Conservation (phyloP, 2,888 invertebrate genomes). For the Craniophora ligustri region DNA sequence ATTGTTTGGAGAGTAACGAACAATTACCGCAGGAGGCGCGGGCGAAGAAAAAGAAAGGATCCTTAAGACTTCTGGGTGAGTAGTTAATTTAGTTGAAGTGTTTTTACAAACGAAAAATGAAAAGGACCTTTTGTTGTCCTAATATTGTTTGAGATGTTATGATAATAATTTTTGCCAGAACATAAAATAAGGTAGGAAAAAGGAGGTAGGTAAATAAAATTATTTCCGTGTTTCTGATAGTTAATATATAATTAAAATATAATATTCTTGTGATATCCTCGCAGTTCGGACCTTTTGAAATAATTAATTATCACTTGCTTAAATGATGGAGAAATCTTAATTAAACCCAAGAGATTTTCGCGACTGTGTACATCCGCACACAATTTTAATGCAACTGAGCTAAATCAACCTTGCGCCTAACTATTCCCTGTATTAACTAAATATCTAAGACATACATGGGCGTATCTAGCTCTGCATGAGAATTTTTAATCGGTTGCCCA, state of each 20-base stretch:
- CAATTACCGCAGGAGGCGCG: slow-evolving; percentile 72
- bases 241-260: too few species aligned
- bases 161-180: slow-evolving; percentile 13
- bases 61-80: slow-evolving; percentile 76
- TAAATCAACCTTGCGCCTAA: too few species aligned
- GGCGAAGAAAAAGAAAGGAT: slow-evolving; percentile 79
- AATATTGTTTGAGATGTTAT: slow-evolving; percentile 13
- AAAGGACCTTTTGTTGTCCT: slow-evolving; percentile 16
- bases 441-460: too few species aligned
- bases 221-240: slow-evolving; percentile 24
- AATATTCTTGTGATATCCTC: too few species aligned
- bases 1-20: slow-evolving; percentile 71
- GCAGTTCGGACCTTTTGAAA: too few species aligned
- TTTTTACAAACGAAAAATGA: slow-evolving; percentile 30
- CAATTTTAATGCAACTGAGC: not conserved
- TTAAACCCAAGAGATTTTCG: too few species aligned
- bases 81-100: slow-evolving; percentile 49
- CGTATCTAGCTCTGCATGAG: too few species aligned
- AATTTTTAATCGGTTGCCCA: too few species aligned
- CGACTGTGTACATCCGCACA: not conserved
- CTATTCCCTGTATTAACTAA: too few species aligned
- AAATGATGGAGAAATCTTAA: too few species aligned
- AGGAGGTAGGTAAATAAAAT: too few species aligned
- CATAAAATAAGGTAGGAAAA: slow-evolving; percentile 26
- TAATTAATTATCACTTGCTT: too few species aligned